A percentile compares a stretch with the other conserved stretches of the same genome.
Evolutionary conservation across 2,113 vertebrate species (phyloP).

Genomic region (Calyptommatus sinebrachiatus): DNA sequence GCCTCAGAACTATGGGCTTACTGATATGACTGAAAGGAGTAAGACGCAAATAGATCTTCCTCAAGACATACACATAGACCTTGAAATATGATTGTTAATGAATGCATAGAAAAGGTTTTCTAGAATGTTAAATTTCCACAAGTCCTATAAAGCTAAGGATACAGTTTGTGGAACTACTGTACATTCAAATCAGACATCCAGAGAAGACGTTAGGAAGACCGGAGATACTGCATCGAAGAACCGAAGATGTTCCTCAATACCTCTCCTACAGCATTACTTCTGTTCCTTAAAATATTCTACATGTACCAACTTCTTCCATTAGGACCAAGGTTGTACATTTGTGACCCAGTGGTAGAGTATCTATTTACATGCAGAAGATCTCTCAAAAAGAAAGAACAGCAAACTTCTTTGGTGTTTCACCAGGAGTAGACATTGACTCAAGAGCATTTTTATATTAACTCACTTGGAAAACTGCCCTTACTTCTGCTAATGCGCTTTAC

Average conservation of each 20-base stretch:
- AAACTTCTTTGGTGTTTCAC: too few relatives aligned
- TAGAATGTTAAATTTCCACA: not conserved
- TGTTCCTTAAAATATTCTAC: not conserved
- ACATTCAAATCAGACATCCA: not conserved
- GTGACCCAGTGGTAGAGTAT: too few relatives aligned
- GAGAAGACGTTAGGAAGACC: not conserved
- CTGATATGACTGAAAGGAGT: too few relatives aligned
- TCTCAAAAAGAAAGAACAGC: too few relatives aligned
- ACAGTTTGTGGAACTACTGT: not conserved
- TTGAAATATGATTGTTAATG: not conserved
- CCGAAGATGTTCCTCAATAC: too few relatives aligned
- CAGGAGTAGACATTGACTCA: too few relatives aligned
- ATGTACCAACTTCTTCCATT: not conserved
- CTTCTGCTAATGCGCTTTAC: not conserved
- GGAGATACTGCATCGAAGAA: not conserved
- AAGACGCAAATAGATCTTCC: not conserved
- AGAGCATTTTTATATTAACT: not conserved
- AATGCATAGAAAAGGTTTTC: not conserved
- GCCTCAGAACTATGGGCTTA: not conserved
- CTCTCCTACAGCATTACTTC: not conserved
- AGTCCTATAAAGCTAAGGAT: not conserved
- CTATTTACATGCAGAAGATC: too few relatives aligned
- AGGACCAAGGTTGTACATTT: not conserved
- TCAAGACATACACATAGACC: too few relatives aligned
- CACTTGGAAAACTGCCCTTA: not conserved